phyloP scores from a whole-genome alignment of 2,113 vertebrate species.

The Apteryx owenii region DNA sequence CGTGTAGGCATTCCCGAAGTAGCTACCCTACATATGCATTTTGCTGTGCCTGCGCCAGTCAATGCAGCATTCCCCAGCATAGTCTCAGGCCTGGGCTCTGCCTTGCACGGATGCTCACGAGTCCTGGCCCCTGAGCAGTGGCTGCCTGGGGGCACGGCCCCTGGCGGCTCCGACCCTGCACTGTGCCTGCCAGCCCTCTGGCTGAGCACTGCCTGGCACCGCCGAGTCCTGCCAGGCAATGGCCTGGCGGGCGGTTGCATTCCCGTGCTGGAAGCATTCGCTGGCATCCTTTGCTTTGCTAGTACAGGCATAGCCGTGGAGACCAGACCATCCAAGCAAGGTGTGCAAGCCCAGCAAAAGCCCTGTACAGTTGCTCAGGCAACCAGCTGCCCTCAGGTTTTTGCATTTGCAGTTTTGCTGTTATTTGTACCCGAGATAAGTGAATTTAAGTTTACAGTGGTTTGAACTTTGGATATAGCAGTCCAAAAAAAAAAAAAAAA shows the following conservation, averaged over 20 bases:
- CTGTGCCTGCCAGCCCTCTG: too few species aligned
- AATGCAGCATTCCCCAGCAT: background rate
- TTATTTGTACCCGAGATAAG: background rate
- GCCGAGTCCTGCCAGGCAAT: too few species aligned
- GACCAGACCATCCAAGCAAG: background rate
- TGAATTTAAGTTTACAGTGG: background rate
- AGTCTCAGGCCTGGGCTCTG: too few species aligned
- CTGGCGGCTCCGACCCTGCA: too few species aligned
- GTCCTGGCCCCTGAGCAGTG: too few species aligned
- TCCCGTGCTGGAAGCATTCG: background rate
- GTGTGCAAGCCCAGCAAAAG: background rate
- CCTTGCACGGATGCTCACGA: background rate
- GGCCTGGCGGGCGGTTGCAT: too few species aligned
- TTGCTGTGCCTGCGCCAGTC: background rate
- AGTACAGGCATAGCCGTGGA: background rate
- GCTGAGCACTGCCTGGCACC: background rate
- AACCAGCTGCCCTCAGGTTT: background rate
- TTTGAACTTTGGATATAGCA: background rate
- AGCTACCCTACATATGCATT: too few species aligned
- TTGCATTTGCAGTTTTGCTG: background rate
- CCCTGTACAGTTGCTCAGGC: rapidly evolving
- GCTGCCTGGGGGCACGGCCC: too few species aligned
- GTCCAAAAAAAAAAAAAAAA: background rate
- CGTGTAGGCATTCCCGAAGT: too few species aligned
- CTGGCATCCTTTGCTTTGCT: background rate